Evolutionary conservation across 2,113 vertebrate species (phyloP).

Genomic region (Shinisaurus crocodilurus): DNA sequence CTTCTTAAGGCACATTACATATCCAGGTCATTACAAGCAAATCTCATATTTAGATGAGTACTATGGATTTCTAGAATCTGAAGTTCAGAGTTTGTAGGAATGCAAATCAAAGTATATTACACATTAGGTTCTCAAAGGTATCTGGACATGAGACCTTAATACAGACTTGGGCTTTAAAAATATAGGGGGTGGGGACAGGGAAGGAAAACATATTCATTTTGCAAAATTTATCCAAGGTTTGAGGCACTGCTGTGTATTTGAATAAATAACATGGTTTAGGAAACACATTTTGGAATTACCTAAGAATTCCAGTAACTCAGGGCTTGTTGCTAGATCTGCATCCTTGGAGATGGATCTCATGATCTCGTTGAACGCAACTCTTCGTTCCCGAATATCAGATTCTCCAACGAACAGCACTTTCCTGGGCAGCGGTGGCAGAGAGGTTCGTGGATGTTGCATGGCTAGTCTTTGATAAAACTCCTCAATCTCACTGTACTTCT

Average conservation of each 20-base stretch:
- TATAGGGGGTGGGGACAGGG: too few relatives aligned
- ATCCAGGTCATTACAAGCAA: not conserved
- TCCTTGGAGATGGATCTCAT: constrained; percentile 81
- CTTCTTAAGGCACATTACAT: not conserved
- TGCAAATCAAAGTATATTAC: not conserved
- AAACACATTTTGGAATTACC: constrained; percentile 71
- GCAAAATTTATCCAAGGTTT: not conserved
- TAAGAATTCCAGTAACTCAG: constrained; percentile 86
- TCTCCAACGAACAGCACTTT: constrained; percentile 88
- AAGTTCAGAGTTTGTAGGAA: not conserved
- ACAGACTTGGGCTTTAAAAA: not conserved
- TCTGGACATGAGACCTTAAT: not conserved
- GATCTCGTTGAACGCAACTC: constrained; percentile 80
- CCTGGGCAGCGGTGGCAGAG: constrained; percentile 82
- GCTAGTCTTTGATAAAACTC: constrained; percentile 81
- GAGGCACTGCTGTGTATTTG: not conserved
- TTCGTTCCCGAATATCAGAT: constrained; percentile 83
- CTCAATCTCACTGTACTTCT: constrained; percentile 89
- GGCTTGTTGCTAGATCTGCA: constrained; percentile 75
- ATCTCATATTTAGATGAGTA: not conserved
- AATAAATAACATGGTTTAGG: not conserved
- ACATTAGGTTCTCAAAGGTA: not conserved
- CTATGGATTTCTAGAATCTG: not conserved
- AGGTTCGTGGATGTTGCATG: constrained; percentile 66
- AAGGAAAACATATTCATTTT: not conserved